Evolutionary conservation across 2,797 vertebrate genomes (phyloP).

Genomic region (Thunnus albacares): DNA sequence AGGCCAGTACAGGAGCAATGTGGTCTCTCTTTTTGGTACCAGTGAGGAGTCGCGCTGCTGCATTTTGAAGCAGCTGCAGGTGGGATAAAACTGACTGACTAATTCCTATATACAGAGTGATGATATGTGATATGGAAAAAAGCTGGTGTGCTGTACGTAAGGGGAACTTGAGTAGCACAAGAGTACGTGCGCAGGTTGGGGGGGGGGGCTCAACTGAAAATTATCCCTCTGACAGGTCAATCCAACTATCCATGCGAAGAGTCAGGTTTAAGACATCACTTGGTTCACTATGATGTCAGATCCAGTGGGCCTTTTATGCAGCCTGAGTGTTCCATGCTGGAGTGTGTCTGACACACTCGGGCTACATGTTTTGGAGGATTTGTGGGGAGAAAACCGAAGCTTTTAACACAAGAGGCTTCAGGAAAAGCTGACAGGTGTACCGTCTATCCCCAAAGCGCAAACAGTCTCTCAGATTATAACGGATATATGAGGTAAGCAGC

Average conservation of each 20-base stretch:
- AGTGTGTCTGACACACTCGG: conserved; percentile 39
- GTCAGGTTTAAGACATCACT: background rate
- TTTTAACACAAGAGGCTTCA: conserved; percentile 37
- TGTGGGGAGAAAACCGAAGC: conserved; percentile 29
- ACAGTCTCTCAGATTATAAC: conserved; percentile 29
- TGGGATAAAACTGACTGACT: too few relatives aligned
- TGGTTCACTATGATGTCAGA: conserved; percentile 18
- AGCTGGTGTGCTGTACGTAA: background rate
- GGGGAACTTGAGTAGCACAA: background rate
- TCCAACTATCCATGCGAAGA: background rate
- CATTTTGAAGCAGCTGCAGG: too few relatives aligned
- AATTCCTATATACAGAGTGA: too few relatives aligned
- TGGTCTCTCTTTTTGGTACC: too few relatives aligned
- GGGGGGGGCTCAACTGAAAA: background rate
- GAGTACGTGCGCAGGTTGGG: too few relatives aligned
- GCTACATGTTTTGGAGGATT: conserved; percentile 21
- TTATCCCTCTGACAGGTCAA: background rate
- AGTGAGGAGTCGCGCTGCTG: too few relatives aligned
- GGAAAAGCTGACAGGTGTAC: conserved; percentile 41
- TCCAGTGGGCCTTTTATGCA: background rate
- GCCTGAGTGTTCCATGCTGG: conserved; percentile 7
- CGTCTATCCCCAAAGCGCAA: conserved; percentile 34
- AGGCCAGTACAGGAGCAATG: too few relatives aligned
- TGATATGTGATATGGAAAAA: background rate
- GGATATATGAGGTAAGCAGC: conserved; percentile 44